Conservation (phyloP, 2,888 invertebrate species). For the Agonopterix arenella region DNA sequence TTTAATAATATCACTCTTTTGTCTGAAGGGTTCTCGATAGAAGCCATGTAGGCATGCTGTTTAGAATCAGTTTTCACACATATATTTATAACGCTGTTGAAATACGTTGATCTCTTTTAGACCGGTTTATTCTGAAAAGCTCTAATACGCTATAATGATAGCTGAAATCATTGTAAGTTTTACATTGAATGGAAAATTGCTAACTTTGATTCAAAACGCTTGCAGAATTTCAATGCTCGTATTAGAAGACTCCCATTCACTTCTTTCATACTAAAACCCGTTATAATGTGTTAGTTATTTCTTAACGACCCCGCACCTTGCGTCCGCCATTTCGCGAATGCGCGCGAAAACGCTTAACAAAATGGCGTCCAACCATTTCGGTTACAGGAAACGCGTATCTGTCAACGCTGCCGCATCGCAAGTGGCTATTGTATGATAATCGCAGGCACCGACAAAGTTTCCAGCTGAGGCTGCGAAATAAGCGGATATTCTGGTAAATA, state of each 20-base stretch:
- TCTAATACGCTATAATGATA: too few species aligned
- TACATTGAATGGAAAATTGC: too few species aligned
- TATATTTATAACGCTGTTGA: too few species aligned
- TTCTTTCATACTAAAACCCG: background rate
- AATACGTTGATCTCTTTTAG: too few species aligned
- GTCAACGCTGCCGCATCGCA: conserved; percentile 67
- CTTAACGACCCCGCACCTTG: background rate
- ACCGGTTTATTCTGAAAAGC: too few species aligned
- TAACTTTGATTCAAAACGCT: too few species aligned
- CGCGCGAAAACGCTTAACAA: conserved; percentile 46
- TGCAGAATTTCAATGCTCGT: too few species aligned
- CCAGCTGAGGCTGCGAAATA: conserved; percentile 42
- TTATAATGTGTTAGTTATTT: conserved; percentile 6
- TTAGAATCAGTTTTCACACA: too few species aligned
- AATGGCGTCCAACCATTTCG: conserved; percentile 65
- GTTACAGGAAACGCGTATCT: conserved; percentile 72
- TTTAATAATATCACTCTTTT: too few species aligned
- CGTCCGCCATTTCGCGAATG: conserved; percentile 52
- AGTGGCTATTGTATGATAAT: conserved; percentile 75
- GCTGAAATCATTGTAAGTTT: too few species aligned
- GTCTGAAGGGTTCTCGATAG: too few species aligned
- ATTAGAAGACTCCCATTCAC: background rate
- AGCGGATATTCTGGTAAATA: conserved; percentile 19
- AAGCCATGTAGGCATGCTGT: too few species aligned
- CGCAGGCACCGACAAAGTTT: conserved; percentile 64